A percentile compares a stretch with the other conserved stretches of the same genome.
These are phyloP conservation scores for Imbricaverruca yamaguchii DNA, from an alignment of 2,888 invertebrate species.

Conservation along the genomic window DNA sequence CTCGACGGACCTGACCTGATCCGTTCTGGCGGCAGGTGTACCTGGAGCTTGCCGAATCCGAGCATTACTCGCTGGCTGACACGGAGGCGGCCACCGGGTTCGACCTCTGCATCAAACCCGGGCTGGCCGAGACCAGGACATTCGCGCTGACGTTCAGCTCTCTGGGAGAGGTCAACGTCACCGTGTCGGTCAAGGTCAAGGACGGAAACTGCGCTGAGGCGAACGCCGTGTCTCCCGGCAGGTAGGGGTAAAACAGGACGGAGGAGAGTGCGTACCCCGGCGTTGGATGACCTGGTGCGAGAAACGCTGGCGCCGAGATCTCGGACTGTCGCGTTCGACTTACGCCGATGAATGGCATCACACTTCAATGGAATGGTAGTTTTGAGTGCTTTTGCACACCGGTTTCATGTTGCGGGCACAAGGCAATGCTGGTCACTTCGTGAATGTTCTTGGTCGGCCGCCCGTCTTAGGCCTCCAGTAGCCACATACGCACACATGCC, in stretches of 20 bases:
- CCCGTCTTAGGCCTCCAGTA: too few species aligned
- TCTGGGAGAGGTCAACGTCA: conserved; percentile 25
- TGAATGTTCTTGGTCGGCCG: too few species aligned
- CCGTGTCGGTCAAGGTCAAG: conserved; percentile 23
- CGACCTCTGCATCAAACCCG: not conserved
- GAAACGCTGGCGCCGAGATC: too few species aligned
- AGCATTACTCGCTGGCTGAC: not conserved
- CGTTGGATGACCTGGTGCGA: too few species aligned
- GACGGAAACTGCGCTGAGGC: conserved; percentile 2
- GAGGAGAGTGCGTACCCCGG: too few species aligned
- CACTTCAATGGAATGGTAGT: too few species aligned
- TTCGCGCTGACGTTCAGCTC: not conserved
- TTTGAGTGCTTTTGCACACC: too few species aligned
- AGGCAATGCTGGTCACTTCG: too few species aligned
- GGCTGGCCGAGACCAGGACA: not conserved
- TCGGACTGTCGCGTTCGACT: too few species aligned
- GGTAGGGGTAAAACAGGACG: not conserved
- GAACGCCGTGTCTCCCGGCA: not conserved
- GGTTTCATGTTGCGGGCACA: too few species aligned
- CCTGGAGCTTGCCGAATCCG: not conserved
- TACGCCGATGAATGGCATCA: too few species aligned
- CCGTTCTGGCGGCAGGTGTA: not conserved
- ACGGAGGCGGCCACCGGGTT: not conserved
- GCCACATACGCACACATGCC: too few species aligned
- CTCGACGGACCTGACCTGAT: not conserved